Conservation (phyloP, 2,888 invertebrate species). For the Scaptomyza caliginosa region DNA sequence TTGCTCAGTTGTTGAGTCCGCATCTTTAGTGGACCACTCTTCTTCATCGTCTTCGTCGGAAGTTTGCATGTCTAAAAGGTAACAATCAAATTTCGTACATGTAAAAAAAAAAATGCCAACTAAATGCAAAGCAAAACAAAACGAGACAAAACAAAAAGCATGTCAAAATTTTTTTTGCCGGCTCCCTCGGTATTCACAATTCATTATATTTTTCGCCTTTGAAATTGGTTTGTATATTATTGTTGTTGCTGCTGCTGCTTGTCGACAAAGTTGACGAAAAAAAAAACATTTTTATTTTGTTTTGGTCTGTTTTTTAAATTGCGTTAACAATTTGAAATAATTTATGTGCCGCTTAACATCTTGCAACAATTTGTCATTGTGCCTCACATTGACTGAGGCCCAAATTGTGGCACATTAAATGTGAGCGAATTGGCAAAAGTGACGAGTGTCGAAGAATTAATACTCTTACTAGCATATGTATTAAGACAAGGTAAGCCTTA, state of each 20-base stretch:
- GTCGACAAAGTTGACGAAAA: constrained; percentile 34
- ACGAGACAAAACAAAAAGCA: constrained; percentile 42
- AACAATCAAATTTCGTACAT: constrained; percentile 45
- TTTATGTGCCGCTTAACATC: constrained; percentile 45
- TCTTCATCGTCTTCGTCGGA: constrained; percentile 25
- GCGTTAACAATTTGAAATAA: constrained; percentile 58
- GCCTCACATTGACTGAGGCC: constrained; percentile 7
- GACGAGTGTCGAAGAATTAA: not conserved
- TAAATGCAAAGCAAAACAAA: constrained; percentile 26
- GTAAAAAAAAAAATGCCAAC: constrained; percentile 26
- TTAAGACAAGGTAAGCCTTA: too few relatives aligned
- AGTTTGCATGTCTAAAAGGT: constrained; percentile 45
- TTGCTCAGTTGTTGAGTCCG: not conserved
- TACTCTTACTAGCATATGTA: not conserved
- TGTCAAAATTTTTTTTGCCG: constrained; percentile 32
- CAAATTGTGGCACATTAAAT: constrained; percentile 62
- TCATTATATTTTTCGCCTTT: constrained; percentile 47
- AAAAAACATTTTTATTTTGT: constrained; percentile 7
- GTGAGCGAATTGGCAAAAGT: not conserved
- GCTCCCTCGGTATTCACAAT: constrained; percentile 19
- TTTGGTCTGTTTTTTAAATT: constrained; percentile 27
- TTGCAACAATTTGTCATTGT: constrained; percentile 60
- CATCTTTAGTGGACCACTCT: not conserved
- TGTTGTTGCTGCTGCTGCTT: constrained; percentile 5
- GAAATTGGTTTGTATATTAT: constrained; percentile 19